A percentile compares a stretch with the other conserved stretches of the same genome.
phyloP scores from a whole-genome alignment of 2,797 vertebrate species.

The Chelon labrosus region DNA sequence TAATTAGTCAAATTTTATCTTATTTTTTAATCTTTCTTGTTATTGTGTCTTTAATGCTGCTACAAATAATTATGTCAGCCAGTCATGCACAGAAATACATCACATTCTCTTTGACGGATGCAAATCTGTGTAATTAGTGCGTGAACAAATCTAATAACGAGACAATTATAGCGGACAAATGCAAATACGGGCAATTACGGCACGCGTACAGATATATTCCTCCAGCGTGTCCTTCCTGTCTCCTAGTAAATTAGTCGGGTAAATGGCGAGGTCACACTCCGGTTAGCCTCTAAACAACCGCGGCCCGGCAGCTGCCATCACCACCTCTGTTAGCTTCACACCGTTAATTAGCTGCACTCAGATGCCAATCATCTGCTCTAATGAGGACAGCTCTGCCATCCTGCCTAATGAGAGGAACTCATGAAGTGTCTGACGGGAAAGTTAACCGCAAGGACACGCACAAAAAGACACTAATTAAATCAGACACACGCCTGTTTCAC shows the following conservation, averaged over 20 bases:
- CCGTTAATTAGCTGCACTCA: slow-evolving; percentile 58
- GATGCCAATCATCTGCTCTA: slow-evolving; percentile 54
- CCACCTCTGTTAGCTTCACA: slow-evolving; percentile 37
- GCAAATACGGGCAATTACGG: slow-evolving; percentile 44
- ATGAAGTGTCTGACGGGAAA: slow-evolving; percentile 31
- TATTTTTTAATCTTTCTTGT: too few relatives aligned
- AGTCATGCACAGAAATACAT: not conserved
- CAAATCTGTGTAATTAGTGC: slow-evolving; percentile 33
- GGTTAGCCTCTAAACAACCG: slow-evolving; percentile 33
- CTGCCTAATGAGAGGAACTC: slow-evolving; percentile 54
- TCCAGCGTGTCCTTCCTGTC: not conserved
- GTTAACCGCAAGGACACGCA: slow-evolving; percentile 35
- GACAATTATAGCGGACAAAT: slow-evolving; percentile 20
- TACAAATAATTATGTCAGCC: slow-evolving; percentile 5
- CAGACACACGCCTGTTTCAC: not conserved
- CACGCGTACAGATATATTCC: not conserved
- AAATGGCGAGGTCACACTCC: slow-evolving; percentile 38
- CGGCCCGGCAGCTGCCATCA: slow-evolving; percentile 37
- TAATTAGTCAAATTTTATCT: too few relatives aligned
- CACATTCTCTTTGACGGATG: not conserved
- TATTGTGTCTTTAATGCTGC: not conserved
- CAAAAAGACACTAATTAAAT: slow-evolving; percentile 2
- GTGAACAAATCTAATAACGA: slow-evolving; percentile 8
- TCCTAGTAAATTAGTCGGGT: slow-evolving; percentile 32
- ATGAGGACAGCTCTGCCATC: slow-evolving; percentile 57